A percentile compares a stretch with the other conserved stretches of the same genome.
Conservation (phyloP, 2,113 vertebrate genomes). For the Anoplopoma fimbria region DNA sequence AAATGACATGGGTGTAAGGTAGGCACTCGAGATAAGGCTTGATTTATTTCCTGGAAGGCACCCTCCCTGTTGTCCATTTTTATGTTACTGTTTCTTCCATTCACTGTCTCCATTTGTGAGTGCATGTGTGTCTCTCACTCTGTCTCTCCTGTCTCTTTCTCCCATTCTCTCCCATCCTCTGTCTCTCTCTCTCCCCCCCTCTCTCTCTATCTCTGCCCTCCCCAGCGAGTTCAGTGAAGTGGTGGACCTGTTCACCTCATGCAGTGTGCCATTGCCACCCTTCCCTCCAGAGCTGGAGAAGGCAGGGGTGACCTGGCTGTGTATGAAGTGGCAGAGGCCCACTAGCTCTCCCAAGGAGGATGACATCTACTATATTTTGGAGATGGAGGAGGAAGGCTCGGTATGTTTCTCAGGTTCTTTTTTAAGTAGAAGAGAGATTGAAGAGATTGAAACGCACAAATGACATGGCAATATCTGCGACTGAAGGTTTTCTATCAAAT, state of each 20-base stretch:
- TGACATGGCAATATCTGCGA: not conserved
- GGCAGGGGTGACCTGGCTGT: conserved; percentile 93
- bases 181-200: conserved; percentile 46
- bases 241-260: conserved; percentile 96
- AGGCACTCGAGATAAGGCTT: conserved; percentile 37
- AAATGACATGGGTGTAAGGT: conserved; percentile 97
- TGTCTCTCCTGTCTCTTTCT: conserved; percentile 49
- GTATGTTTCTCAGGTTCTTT: conserved; percentile 81
- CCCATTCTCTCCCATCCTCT: conserved; percentile 51
- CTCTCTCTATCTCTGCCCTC: conserved; percentile 65
- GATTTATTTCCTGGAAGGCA: conserved; percentile 6
- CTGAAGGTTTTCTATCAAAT: not conserved
- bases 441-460: not conserved
- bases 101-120: conserved; percentile 57
- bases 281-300: conserved; percentile 90
- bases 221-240: conserved; percentile 95
- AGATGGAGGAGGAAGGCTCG: conserved; percentile 98
- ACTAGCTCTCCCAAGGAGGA: conserved; percentile 94
- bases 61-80: conserved; percentile 52
- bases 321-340: conserved; percentile 94
- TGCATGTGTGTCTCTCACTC: conserved; percentile 48
- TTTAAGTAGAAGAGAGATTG: too few relatives aligned
- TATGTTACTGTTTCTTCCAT: conserved; percentile 59
- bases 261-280: conserved; percentile 94
- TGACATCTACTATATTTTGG: conserved; percentile 93